These are phyloP conservation scores for Drosophila setosimentum DNA, from an alignment of 2,888 invertebrate species.

Conservation along the genomic window DNA sequence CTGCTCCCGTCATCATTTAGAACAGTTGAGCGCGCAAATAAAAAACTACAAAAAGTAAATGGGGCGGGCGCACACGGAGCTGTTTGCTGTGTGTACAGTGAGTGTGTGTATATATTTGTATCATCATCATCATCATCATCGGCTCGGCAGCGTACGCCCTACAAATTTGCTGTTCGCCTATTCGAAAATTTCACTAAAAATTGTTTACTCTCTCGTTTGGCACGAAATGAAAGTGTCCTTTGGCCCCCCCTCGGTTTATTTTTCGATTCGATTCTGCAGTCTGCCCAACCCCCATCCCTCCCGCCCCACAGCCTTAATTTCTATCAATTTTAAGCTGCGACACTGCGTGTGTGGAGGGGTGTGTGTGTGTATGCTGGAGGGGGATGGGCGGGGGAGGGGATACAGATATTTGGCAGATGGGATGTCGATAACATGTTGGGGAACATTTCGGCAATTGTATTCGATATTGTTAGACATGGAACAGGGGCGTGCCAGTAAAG, in stretches of 20 bases:
- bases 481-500: constrained; percentile 42
- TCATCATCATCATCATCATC: constrained; percentile 59
- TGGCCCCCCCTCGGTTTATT: constrained; percentile 45
- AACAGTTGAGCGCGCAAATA: constrained; percentile 64
- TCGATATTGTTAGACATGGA: constrained; percentile 5
- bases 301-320: constrained; percentile 12
- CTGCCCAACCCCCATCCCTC: neutral
- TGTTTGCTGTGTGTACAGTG: constrained; percentile 8
- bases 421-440: constrained; percentile 29
- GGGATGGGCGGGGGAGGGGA: neutral
- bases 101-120: constrained; percentile 27
- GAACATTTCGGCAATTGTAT: constrained; percentile 41
- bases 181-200: constrained; percentile 86
- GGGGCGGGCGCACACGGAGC: constrained; percentile 63
- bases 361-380: neutral
- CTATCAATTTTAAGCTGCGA: neutral
- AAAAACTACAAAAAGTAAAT: constrained; percentile 63
- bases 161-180: constrained; percentile 84
- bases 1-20: constrained; percentile 77
- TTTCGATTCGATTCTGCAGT: constrained; percentile 3
- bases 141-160: constrained; percentile 71
- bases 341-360: neutral
- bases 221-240: constrained; percentile 83
- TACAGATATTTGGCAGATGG: constrained; percentile 28
- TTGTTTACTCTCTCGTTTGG: constrained; percentile 85